These are phyloP conservation scores for Salvelinus fontinalis DNA, from an alignment of 2,113 vertebrate genomes.

Conservation along the genomic window DNA sequence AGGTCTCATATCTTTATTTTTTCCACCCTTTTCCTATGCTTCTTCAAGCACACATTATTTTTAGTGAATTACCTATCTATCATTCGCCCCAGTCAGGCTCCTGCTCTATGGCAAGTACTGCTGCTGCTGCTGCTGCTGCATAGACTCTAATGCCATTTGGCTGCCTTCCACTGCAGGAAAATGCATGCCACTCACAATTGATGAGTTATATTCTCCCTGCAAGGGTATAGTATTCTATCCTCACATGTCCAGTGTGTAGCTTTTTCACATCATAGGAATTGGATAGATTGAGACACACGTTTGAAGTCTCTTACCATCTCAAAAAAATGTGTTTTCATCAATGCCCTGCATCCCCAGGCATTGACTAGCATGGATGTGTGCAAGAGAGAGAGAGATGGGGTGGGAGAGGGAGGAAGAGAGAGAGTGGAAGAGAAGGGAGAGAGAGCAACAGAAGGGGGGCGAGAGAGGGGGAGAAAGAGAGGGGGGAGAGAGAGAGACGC, in stretches of 20 bases:
- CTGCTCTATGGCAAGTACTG: neutral
- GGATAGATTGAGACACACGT: constrained; percentile 56
- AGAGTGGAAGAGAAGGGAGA: too few relatives aligned
- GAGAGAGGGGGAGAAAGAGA: neutral
- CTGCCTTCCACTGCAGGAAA: constrained; percentile 55
- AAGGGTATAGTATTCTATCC: constrained; percentile 45
- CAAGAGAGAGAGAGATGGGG: neutral
- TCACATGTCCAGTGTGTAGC: constrained; percentile 36
- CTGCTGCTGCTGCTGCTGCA: constrained; percentile 17
- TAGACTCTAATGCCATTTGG: constrained; percentile 46
- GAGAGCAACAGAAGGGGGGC: neutral
- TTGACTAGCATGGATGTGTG: neutral
- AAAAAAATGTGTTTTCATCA: constrained; percentile 23
- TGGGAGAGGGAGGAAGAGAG: too few relatives aligned
- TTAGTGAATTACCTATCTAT: constrained; percentile 63
- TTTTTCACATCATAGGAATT: constrained; percentile 44
- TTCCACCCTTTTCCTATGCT: constrained; percentile 18
- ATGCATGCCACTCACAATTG: constrained; percentile 58
- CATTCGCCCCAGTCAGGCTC: constrained; percentile 40
- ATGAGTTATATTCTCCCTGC: constrained; percentile 58
- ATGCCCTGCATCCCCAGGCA: constrained; percentile 28
- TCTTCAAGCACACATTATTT: constrained; percentile 60
- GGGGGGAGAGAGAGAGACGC: neutral
- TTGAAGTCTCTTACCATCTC: constrained; percentile 39
- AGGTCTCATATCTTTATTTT: constrained; percentile 24